Conservation (phyloP, 2,888 invertebrate species). For the Trachelus tabidus region DNA sequence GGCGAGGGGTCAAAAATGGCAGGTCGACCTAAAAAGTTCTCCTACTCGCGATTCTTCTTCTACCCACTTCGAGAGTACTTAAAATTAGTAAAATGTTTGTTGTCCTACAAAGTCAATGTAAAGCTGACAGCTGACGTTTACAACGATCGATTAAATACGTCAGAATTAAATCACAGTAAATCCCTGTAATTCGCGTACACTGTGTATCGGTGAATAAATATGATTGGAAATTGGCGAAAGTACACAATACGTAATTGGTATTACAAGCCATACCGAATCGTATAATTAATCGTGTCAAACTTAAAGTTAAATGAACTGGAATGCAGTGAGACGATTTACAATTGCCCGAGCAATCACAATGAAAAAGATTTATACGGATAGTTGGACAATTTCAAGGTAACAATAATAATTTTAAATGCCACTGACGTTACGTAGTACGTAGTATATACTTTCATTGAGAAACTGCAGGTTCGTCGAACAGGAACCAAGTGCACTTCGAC, state of each 20-base stretch:
- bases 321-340: background rate
- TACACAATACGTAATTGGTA: background rate
- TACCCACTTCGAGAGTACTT: background rate
- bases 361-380: background rate
- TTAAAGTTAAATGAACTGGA: background rate
- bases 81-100: background rate
- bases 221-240: background rate
- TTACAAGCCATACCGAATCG: background rate
- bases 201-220: background rate
- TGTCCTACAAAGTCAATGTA: background rate
- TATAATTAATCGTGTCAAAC: background rate
- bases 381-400: background rate
- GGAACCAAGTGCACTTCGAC: background rate
- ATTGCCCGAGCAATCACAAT: background rate
- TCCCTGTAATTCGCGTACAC: background rate
- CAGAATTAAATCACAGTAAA: background rate
- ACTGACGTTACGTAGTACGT: background rate
- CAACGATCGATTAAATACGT: background rate
- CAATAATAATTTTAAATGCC: background rate
- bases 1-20: too few relatives aligned
- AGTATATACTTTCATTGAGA: background rate
- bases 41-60: background rate
- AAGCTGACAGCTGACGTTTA: background rate
- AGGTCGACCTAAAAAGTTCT: background rate
- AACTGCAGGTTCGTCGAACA: background rate